These are phyloP conservation scores for Sitta europaea DNA, from an alignment of 2,113 vertebrate genomes.

Conservation along the genomic window DNA sequence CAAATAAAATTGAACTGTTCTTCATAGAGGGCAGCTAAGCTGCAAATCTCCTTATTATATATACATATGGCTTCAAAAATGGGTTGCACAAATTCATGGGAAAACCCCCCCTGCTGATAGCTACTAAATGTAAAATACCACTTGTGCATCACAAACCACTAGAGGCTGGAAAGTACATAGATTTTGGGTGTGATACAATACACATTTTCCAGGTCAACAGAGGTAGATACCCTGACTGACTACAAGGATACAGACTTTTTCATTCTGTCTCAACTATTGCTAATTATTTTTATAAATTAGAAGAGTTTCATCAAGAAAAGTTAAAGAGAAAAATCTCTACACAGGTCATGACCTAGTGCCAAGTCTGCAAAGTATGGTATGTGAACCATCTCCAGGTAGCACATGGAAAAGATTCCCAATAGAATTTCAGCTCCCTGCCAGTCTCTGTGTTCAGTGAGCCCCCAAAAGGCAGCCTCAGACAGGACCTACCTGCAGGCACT, in stretches of 20 bases:
- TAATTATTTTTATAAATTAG: not conserved
- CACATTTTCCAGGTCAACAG: not conserved
- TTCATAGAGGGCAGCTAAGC: not conserved
- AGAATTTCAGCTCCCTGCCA: not conserved
- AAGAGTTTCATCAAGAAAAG: not conserved
- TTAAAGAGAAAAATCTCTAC: not conserved
- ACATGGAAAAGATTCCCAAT: not conserved
- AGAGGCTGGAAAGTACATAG: not conserved
- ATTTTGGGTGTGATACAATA: not conserved
- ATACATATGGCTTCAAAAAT: not conserved
- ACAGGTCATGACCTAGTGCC: not conserved
- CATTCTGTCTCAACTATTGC: not conserved
- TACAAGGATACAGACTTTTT: not conserved
- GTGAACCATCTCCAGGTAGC: not conserved
- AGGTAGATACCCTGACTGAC: not conserved
- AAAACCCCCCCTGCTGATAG: not conserved
- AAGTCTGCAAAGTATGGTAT: not conserved
- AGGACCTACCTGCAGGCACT: not conserved
- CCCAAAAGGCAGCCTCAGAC: not conserved
- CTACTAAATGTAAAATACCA: not conserved
- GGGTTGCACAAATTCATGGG: not conserved
- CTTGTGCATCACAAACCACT: not conserved
- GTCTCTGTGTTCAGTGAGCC: not conserved
- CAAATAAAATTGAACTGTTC: not conserved
- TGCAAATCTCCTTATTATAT: not conserved